Percentiles rank a stretch among this genome's conserved stretches.
Conservation (phyloP, 2,113 vertebrate genomes). For the Corythornis vintsioides region DNA sequence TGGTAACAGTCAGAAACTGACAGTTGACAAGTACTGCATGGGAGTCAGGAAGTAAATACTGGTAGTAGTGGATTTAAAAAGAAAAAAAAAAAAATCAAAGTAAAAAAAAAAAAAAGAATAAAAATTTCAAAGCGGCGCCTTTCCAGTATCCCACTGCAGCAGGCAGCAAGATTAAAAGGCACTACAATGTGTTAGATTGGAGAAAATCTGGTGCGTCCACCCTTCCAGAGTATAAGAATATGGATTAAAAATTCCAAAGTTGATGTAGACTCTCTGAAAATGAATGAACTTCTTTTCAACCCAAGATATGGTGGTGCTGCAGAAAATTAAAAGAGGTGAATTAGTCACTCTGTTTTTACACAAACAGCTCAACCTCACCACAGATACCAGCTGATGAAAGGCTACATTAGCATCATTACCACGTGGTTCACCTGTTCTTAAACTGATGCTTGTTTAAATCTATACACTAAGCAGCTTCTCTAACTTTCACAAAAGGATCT, state of each 20-base stretch:
- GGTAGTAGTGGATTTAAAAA: conserved; percentile 40
- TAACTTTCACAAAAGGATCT: background rate
- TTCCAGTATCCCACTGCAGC: conserved; percentile 63
- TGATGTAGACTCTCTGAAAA: conserved; percentile 51
- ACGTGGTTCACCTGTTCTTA: background rate
- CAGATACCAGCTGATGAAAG: background rate
- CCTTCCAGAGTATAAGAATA: conserved; percentile 71
- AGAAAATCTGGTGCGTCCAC: conserved; percentile 63
- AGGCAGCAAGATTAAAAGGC: conserved; percentile 81
- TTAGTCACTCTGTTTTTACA: background rate
- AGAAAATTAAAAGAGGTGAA: background rate
- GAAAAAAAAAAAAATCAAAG: background rate
- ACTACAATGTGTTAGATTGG: conserved; percentile 79
- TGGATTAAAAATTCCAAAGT: conserved; percentile 54
- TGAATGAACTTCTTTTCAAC: conserved; percentile 41
- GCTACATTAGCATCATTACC: background rate
- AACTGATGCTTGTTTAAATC: background rate
- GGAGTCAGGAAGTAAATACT: conserved; percentile 42
- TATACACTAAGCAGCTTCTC: background rate
- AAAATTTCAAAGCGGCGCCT: conserved; percentile 76
- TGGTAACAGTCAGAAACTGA: background rate
- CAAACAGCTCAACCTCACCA: background rate
- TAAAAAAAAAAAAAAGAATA: background rate
- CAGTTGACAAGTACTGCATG: background rate
- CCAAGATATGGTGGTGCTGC: conserved; percentile 58